Evolutionary conservation across 2,797 vertebrate species (phyloP).

Genomic region (Hirundo rustica): DNA sequence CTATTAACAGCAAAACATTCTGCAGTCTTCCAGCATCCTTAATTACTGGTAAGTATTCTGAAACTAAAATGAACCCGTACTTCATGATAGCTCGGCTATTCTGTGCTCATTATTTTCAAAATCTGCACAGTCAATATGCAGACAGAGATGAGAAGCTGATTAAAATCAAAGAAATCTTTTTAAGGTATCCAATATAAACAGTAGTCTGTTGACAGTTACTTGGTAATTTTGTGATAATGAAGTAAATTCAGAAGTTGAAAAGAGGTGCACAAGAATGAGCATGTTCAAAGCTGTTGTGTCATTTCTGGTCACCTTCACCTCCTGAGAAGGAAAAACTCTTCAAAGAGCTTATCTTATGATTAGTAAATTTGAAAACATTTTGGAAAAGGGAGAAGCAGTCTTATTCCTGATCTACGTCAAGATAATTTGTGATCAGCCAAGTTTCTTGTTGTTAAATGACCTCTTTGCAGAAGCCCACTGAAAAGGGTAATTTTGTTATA

Average conservation of each 20-base stretch:
- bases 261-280: background rate
- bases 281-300: background rate
- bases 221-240: background rate
- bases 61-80: background rate
- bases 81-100: background rate
- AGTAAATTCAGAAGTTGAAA: background rate
- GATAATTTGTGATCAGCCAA: background rate
- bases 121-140: background rate
- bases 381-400: background rate
- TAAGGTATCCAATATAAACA: background rate
- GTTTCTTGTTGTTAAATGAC: background rate
- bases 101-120: background rate
- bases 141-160: background rate
- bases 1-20: background rate
- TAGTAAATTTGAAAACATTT: background rate
- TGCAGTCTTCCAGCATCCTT: background rate
- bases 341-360: background rate
- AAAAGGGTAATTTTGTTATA: background rate
- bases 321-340: background rate
- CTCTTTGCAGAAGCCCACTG: background rate
- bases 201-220: background rate
- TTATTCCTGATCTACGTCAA: background rate
- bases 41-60: background rate
- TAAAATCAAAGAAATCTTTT: background rate
- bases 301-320: background rate